Percentiles rank a stretch among this genome's conserved stretches.
Evolutionary conservation across 2,113 vertebrate species (phyloP).

Genomic region (Hemibagrus wyckioides): DNA sequence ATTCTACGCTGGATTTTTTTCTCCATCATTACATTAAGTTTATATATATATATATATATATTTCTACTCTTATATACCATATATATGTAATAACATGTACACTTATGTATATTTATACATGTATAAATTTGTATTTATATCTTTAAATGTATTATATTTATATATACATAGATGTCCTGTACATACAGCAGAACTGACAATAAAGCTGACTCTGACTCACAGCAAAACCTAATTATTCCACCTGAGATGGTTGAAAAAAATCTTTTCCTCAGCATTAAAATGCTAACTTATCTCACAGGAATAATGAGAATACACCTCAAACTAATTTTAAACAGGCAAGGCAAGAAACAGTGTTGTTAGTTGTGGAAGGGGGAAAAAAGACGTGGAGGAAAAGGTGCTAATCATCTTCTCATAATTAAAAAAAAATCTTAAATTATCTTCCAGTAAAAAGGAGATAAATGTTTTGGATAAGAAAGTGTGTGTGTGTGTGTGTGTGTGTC

Average conservation of each 20-base stretch:
- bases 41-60: no score
- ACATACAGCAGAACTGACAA: no score
- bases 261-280: not conserved
- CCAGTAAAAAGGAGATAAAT: not conserved
- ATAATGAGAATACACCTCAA: not conserved
- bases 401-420: not conserved
- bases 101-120: no score
- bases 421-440: not conserved
- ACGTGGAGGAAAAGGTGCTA: not conserved
- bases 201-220: no score
- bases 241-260: not conserved
- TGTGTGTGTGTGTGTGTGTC: not conserved
- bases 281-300: not conserved
- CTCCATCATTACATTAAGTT: no score
- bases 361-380: not conserved
- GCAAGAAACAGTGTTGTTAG: not conserved
- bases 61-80: no score
- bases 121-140: no score
- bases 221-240: not conserved
- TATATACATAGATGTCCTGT: no score
- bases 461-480: slow-evolving; percentile 4
- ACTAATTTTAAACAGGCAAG: not conserved
- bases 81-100: no score
- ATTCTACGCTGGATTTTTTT: not conserved
- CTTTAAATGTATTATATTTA: no score